A percentile compares a stretch with the other conserved stretches of the same genome.
Conservation (phyloP, 2,888 invertebrate genomes). For the Chirona hameri region DNA sequence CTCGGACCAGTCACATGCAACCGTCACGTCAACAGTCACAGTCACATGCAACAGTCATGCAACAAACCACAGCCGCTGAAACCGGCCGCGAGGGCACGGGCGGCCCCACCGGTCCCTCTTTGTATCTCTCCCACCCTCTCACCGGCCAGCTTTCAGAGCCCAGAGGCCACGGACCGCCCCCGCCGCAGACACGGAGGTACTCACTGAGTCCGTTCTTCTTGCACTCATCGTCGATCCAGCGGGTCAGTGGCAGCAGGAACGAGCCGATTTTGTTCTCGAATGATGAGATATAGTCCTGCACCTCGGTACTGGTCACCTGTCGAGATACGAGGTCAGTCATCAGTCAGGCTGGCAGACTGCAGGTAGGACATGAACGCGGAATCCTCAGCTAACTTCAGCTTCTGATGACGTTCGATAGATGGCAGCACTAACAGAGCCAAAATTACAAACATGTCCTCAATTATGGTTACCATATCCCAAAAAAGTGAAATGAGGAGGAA, state of each 20-base stretch:
- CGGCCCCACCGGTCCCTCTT: no score
- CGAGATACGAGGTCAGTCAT: background rate
- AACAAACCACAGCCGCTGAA: no score
- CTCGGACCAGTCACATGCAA: no score
- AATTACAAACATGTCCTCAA: background rate
- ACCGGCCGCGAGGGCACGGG: no score
- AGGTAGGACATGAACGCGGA: background rate
- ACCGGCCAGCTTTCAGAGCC: background rate
- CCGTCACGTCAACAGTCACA: no score
- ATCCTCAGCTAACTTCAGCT: background rate
- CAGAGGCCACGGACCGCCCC: background rate
- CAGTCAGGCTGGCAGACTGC: background rate
- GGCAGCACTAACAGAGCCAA: background rate
- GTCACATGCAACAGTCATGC: no score
- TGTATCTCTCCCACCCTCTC: no score
- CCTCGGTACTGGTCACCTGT: constrained; percentile 64
- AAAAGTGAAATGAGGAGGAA: background rate
- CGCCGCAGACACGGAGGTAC: background rate
- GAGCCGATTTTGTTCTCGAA: constrained; percentile 90
- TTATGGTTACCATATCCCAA: background rate
- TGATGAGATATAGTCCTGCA: constrained; percentile 68
- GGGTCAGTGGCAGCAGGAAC: constrained; percentile 73
- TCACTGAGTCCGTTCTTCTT: constrained; percentile 52
- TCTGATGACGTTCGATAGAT: background rate
- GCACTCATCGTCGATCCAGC: constrained; percentile 68